phyloP scores from a whole-genome alignment of 92 coral and sea anemone genomes.

The Epizoanthus rinbou region DNA sequence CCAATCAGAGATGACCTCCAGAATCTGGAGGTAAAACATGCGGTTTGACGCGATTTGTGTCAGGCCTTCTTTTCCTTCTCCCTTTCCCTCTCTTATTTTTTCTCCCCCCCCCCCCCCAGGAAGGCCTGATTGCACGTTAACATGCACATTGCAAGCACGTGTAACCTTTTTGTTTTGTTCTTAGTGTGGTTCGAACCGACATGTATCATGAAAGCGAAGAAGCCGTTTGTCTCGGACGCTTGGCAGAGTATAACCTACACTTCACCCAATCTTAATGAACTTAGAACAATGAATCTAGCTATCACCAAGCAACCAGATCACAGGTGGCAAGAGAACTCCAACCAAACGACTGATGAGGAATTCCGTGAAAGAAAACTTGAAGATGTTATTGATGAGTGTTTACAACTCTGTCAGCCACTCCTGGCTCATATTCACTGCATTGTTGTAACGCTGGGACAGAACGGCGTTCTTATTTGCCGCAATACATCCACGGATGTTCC shows the following conservation, averaged over 20 bases:
- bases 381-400: slow-evolving; percentile 80
- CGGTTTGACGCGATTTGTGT: no score
- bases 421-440: slow-evolving; percentile 83
- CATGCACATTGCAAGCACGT: no score
- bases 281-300: slow-evolving; percentile 80
- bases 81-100: no score
- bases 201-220: slow-evolving; percentile 79
- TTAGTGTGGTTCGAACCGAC: slow-evolving; percentile 97
- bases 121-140: no score
- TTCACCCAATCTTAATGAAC: slow-evolving; percentile 90
- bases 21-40: no score
- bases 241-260: slow-evolving; percentile 89
- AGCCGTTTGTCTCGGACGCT: slow-evolving; percentile 72
- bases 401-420: slow-evolving; percentile 83
- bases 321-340: slow-evolving; percentile 20
- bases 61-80: no score
- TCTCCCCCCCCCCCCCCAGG: no score
- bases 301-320: slow-evolving; percentile 49
- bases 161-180: not conserved
- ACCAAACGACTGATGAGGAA: slow-evolving; percentile 31
- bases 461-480: slow-evolving; percentile 95
- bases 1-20: no score
- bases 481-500: slow-evolving; percentile 84
- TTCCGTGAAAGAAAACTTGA: slow-evolving; percentile 52
- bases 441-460: slow-evolving; percentile 82